Percentiles rank a stretch among this genome's conserved stretches.
phyloP scores from a whole-genome alignment of 2,888 invertebrate genomes.

The Phoenoteleia sp. region DNA sequence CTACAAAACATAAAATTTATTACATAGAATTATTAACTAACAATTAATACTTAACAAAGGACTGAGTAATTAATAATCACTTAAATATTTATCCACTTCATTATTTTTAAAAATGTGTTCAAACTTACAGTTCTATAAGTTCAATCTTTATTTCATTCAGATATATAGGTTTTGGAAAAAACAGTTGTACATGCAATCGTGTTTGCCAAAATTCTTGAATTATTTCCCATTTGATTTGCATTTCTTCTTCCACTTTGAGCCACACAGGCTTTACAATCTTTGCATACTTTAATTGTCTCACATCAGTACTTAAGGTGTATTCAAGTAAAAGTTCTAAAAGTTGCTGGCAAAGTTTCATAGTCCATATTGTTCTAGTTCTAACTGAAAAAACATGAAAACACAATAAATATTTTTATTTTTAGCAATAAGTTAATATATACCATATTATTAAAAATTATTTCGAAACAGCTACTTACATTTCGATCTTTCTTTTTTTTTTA shows the following conservation, averaged over 20 bases:
- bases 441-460: too few species aligned
- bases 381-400: not conserved
- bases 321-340: slow-evolving; percentile 78
- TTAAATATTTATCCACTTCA: not conserved
- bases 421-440: too few species aligned
- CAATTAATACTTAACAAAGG: too few species aligned
- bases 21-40: too few species aligned
- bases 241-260: slow-evolving; percentile 78
- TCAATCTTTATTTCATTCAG: slow-evolving; percentile 33
- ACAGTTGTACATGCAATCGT: slow-evolving; percentile 82
- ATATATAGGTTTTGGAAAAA: slow-evolving; percentile 73
- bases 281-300: slow-evolving; percentile 80
- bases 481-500: slow-evolving; percentile 18
- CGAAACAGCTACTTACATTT: too few species aligned
- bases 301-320: slow-evolving; percentile 74
- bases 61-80: too few species aligned
- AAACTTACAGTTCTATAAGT: slow-evolving; percentile 24
- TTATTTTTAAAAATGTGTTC: not conserved
- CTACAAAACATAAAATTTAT: too few species aligned
- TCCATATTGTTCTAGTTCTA: slow-evolving; percentile 17
- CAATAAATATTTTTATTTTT: too few species aligned
- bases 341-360: slow-evolving; percentile 32
- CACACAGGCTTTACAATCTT: slow-evolving; percentile 79
- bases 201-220: slow-evolving; percentile 79
- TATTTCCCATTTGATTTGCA: slow-evolving; percentile 71